Evolutionary conservation across 1,140 invertebrate genomes (phyloP).

Genomic region (Drosophila nebulosa): DNA sequence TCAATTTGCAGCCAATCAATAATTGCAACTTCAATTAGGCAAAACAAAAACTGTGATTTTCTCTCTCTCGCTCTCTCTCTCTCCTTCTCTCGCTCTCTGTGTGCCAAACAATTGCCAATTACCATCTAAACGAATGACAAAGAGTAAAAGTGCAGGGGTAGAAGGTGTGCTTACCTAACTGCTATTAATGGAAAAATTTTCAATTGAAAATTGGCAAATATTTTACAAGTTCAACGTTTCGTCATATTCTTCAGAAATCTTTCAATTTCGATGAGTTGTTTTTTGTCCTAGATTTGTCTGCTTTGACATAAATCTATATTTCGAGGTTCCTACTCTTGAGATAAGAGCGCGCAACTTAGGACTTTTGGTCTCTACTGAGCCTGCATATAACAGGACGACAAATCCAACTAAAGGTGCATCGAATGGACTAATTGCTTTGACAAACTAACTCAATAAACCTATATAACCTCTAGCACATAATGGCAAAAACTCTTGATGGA

Average conservation of each 20-base stretch:
- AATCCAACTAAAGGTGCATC: not conserved
- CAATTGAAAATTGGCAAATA: conserved; percentile 35
- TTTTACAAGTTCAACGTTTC: conserved; percentile 36
- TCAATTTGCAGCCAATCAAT: conserved; percentile 74
- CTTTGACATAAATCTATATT: not conserved
- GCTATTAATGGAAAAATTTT: conserved; percentile 45
- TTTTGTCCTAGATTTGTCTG: not conserved
- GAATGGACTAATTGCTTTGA: conserved; percentile 26
- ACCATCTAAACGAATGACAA: conserved; percentile 5
- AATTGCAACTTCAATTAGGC: conserved; percentile 76
- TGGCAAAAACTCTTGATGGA: conserved; percentile 49
- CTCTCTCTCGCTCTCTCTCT: too few species aligned
- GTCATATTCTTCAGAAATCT: conserved; percentile 11
- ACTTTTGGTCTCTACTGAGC: too few species aligned
- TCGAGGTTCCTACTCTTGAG: too few species aligned
- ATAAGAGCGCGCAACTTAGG: not conserved
- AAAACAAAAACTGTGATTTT: conserved; percentile 44
- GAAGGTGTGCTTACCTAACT: not conserved
- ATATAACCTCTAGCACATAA: conserved; percentile 38
- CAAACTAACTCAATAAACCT: conserved; percentile 44
- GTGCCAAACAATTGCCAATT: conserved; percentile 65
- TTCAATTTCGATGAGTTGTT: conserved; percentile 17
- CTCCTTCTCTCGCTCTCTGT: too few species aligned
- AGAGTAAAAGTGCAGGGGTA: not conserved
- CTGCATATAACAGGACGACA: too few species aligned